These are phyloP conservation scores for Drosophila virilis DNA, from an alignment of 1,140 invertebrate genomes.

Conservation along the genomic window DNA sequence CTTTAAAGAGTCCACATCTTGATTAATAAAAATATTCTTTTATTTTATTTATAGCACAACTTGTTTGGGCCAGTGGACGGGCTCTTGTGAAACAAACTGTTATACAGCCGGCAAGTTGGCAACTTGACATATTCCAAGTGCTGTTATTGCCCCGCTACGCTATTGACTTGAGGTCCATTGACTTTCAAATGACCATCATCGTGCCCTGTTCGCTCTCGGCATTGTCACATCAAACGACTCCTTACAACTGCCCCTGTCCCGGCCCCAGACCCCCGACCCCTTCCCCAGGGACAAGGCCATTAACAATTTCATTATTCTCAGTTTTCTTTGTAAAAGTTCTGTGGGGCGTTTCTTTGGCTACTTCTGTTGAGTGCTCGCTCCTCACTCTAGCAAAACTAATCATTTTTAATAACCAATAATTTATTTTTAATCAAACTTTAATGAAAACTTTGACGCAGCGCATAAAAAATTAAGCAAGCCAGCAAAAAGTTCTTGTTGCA, in stretches of 20 bases:
- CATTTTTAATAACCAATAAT: conserved; percentile 83
- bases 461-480: conserved; percentile 67
- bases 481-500: conserved; percentile 16
- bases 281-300: conserved; percentile 36
- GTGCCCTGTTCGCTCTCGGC: not conserved
- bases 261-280: not conserved
- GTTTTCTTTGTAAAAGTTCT: conserved; percentile 48
- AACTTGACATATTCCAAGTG: conserved; percentile 28
- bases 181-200: conserved; percentile 50
- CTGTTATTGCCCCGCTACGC: conserved; percentile 9
- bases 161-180: conserved; percentile 21
- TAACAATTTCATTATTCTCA: conserved; percentile 76
- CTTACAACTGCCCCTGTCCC: not conserved
- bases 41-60: not conserved
- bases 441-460: conserved; percentile 68
- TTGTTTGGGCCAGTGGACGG: conserved; percentile 5
- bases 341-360: conserved; percentile 37
- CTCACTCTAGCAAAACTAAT: conserved; percentile 70
- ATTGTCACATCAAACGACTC: conserved; percentile 38
- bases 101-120: conserved; percentile 8
- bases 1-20: too few relatives aligned
- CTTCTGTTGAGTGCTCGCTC: conserved; percentile 27
- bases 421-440: conserved; percentile 82
- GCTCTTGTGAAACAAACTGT: not conserved
- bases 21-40: not conserved